Evolutionary conservation across 2,797 vertebrate species (phyloP).

Genomic region (Crypturellus tataupa): DNA sequence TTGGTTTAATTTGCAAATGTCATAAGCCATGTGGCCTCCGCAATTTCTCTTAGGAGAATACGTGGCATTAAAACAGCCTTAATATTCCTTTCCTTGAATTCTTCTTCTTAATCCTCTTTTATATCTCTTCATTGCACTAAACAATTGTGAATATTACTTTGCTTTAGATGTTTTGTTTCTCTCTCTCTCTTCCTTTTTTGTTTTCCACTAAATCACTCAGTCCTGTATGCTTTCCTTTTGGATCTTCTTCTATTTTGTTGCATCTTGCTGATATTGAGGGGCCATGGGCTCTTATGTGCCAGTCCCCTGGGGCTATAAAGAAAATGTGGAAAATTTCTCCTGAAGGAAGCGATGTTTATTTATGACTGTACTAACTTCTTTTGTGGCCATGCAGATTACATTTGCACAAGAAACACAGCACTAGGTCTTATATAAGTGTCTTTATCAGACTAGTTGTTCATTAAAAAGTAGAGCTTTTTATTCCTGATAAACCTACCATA

Average conservation of each 20-base stretch:
- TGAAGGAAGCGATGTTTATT: neutral
- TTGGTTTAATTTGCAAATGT: slow-evolving; percentile 29
- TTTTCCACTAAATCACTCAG: neutral
- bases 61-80: neutral
- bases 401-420: neutral
- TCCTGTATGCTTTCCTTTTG: neutral
- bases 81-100: slow-evolving; percentile 45
- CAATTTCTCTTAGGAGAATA: neutral
- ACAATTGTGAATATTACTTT: neutral
- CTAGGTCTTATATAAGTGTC: neutral
- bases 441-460: neutral
- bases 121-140: neutral
- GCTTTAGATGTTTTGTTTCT: neutral
- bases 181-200: neutral
- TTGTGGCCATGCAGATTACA: neutral
- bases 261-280: neutral
- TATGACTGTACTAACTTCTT: neutral
- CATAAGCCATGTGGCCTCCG: neutral
- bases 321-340: accelerated
- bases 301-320: neutral
- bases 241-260: neutral
- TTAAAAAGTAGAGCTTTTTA: accelerated
- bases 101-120: neutral
- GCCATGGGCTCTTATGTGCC: neutral
- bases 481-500: neutral